phyloP scores from a whole-genome alignment of 2,113 vertebrate species.

The Hydrochoerus hydrochaeris region DNA sequence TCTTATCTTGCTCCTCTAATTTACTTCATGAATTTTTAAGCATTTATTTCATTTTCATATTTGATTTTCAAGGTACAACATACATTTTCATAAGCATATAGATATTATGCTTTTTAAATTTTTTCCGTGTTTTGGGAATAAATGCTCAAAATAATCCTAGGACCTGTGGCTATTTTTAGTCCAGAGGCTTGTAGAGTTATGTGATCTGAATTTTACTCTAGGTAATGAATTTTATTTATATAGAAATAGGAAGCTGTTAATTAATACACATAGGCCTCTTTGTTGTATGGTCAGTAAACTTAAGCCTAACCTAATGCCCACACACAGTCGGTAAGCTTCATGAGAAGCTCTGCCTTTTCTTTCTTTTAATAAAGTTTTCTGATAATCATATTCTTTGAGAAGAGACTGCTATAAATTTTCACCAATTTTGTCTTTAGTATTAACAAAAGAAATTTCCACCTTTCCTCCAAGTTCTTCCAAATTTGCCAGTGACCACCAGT shows the following conservation, averaged over 20 bases:
- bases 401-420: not conserved
- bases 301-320: not conserved
- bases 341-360: not conserved
- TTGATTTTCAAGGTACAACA: not conserved
- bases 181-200: not conserved
- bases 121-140: not conserved
- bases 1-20: not conserved
- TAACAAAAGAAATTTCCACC: not conserved
- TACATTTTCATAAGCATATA: not conserved
- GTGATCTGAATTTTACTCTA: not conserved
- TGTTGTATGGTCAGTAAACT: not conserved
- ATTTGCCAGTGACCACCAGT: not conserved
- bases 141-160: not conserved
- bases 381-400: not conserved
- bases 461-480: not conserved
- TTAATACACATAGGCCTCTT: not conserved
- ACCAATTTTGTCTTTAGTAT: not conserved
- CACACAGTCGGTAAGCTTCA: not conserved
- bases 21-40: conserved; percentile 31
- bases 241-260: too few relatives aligned
- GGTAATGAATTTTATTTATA: not conserved
- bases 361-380: not conserved
- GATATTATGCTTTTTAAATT: not conserved
- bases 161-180: not conserved
- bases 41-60: not conserved